Evolutionary conservation across 2,113 vertebrate genomes (phyloP).

Genomic region (Strigops habroptila): DNA sequence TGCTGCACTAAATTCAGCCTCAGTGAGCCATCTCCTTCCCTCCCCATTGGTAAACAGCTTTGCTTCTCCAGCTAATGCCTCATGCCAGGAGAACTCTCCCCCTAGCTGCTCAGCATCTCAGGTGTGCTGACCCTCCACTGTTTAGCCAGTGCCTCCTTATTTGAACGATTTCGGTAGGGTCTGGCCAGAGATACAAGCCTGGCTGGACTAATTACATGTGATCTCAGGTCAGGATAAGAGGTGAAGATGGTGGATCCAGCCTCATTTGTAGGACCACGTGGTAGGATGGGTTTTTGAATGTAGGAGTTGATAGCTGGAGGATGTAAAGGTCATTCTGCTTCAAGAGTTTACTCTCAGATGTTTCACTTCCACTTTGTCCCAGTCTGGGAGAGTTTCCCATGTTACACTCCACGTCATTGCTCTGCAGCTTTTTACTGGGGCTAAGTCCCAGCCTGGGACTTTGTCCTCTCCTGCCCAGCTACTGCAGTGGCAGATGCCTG

Average conservation of each 20-base stretch:
- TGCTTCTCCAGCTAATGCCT: neutral
- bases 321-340: neutral
- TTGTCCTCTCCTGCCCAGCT: neutral
- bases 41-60: neutral
- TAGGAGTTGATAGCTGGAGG: neutral
- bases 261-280: neutral
- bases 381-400: neutral
- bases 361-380: neutral
- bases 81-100: neutral
- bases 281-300: neutral
- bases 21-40: neutral
- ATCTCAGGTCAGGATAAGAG: neutral
- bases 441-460: neutral
- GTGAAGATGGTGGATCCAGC: neutral
- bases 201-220: fast-evolving
- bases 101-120: neutral
- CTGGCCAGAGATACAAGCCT: neutral
- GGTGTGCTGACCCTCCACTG: neutral
- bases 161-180: neutral
- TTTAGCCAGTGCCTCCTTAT: neutral
- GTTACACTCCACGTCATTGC: neutral
- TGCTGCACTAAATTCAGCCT: neutral
- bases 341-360: neutral
- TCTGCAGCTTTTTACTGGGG: fast-evolving
- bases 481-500: neutral